phyloP scores from a whole-genome alignment of 2,888 invertebrate species.

The Scaptomyza polygonia region DNA sequence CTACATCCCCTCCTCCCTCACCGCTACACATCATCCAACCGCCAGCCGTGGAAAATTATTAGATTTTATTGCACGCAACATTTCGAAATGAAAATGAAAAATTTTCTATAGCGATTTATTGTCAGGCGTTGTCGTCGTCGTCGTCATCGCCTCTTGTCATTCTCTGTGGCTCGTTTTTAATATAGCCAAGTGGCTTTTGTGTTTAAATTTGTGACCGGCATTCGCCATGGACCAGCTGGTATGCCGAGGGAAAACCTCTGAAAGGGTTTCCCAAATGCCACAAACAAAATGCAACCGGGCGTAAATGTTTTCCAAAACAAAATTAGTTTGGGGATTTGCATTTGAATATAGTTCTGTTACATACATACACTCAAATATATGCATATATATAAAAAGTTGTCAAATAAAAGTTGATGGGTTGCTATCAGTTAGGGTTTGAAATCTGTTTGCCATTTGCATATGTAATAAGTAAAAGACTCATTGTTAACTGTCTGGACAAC shows the following conservation, averaged over 20 bases:
- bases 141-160: constrained; percentile 8
- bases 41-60: constrained; percentile 62
- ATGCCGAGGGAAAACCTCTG: constrained; percentile 12
- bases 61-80: constrained; percentile 72
- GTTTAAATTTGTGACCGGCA: constrained; percentile 43
- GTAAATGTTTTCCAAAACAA: constrained; percentile 77
- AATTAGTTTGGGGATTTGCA: constrained; percentile 81
- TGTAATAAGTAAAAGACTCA: constrained; percentile 63
- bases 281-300: constrained; percentile 64
- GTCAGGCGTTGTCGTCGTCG: constrained; percentile 29
- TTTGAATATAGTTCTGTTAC: constrained; percentile 59
- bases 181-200: constrained; percentile 74
- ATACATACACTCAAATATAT: constrained; percentile 7
- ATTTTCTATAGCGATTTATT: constrained; percentile 73
- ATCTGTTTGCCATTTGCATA: constrained; percentile 76
- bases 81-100: constrained; percentile 66
- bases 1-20: constrained; percentile 12
- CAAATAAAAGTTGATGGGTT: constrained; percentile 61
- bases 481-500: constrained; percentile 38
- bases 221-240: constrained; percentile 63
- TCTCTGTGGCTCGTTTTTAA: constrained; percentile 59
- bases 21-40: not conserved
- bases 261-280: constrained; percentile 52
- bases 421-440: constrained; percentile 45
- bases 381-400: constrained; percentile 37